Conservation (phyloP, 2,888 invertebrate genomes). For the Drosophila ezoana region DNA sequence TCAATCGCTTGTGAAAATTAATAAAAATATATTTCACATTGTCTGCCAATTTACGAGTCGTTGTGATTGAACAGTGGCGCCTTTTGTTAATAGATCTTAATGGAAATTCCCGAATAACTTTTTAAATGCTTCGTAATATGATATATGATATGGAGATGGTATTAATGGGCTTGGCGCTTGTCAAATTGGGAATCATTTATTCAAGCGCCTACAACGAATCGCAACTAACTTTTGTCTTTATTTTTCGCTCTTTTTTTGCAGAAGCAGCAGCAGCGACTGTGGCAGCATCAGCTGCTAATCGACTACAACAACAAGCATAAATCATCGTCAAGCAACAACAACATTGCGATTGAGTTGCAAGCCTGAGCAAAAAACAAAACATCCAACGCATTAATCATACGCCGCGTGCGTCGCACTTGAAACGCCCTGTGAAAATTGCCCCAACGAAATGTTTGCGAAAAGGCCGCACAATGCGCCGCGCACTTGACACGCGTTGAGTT, state of each 20-base stretch:
- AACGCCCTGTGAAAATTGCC: slow-evolving; percentile 25
- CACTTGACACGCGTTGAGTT: slow-evolving; percentile 81
- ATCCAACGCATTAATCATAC: slow-evolving; percentile 64
- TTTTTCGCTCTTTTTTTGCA: slow-evolving; percentile 12
- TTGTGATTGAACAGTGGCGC: slow-evolving; percentile 2
- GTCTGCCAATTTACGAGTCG: slow-evolving; percentile 45
- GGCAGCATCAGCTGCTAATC: slow-evolving; percentile 61
- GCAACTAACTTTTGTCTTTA: slow-evolving; percentile 30
- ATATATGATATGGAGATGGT: slow-evolving; percentile 1
- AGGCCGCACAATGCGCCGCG: slow-evolving; percentile 69
- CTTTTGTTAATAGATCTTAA: slow-evolving; percentile 14
- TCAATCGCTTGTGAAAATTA: slow-evolving; percentile 21
- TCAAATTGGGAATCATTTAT: slow-evolving; percentile 46
- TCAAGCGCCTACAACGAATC: slow-evolving; percentile 20
- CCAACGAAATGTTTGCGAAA: slow-evolving; percentile 70
- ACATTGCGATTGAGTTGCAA: slow-evolving; percentile 53
- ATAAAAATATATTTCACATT: slow-evolving; percentile 24
- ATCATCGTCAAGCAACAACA: slow-evolving; percentile 59
- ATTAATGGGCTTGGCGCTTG: slow-evolving; percentile 26
- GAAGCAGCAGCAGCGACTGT: slow-evolving; percentile 32
- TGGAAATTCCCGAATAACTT: neutral
- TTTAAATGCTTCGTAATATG: neutral
- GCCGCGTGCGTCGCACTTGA: slow-evolving; percentile 50
- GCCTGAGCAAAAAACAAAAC: slow-evolving; percentile 3
- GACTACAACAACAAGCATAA: slow-evolving; percentile 58